A percentile compares a stretch with the other conserved stretches of the same genome.
phyloP scores from a whole-genome alignment of 2,888 invertebrate genomes.

The Perithous albicinctus region DNA sequence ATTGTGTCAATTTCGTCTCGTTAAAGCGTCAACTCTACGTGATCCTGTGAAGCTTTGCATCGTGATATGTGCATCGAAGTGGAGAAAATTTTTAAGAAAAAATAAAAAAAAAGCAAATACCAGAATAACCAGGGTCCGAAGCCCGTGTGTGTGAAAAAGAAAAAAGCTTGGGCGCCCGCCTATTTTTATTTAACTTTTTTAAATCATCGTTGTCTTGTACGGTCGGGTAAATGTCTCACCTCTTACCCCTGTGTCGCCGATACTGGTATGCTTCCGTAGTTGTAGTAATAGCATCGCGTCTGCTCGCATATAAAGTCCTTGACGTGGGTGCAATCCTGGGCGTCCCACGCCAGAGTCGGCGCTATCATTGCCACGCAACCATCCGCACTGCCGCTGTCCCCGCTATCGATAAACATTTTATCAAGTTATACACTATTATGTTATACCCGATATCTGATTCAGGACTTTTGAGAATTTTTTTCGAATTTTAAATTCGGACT shows the following conservation, averaged over 20 bases:
- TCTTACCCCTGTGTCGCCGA: slow-evolving; percentile 97
- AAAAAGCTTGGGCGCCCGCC: slow-evolving; percentile 57
- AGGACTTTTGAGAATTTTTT: too few species aligned
- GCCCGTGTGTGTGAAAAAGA: not conserved
- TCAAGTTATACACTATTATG: not conserved
- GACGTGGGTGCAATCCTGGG: slow-evolving; percentile 92
- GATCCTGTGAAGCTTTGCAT: slow-evolving; percentile 8
- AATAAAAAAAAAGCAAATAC: not conserved
- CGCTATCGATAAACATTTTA: slow-evolving; percentile 78
- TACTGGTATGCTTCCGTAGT: slow-evolving; percentile 95
- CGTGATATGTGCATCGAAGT: slow-evolving; percentile 24
- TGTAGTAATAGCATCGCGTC: slow-evolving; percentile 95
- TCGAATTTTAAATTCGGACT: too few species aligned
- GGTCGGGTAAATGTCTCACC: slow-evolving; percentile 87
- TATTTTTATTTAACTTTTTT: slow-evolving; percentile 29
- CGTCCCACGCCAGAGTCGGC: slow-evolving; percentile 92
- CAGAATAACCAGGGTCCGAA: not conserved
- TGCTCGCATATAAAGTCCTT: slow-evolving; percentile 96
- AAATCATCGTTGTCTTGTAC: slow-evolving; percentile 72
- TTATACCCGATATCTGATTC: too few species aligned
- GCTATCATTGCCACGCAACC: slow-evolving; percentile 93
- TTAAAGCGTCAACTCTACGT: slow-evolving; percentile 42
- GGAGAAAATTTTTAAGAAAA: too few species aligned
- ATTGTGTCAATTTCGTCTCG: slow-evolving; percentile 36
- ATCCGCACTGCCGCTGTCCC: slow-evolving; percentile 88